These are phyloP conservation scores for Peromyscus nudipes DNA, from an alignment of 2,797 vertebrate genomes.

Conservation along the genomic window DNA sequence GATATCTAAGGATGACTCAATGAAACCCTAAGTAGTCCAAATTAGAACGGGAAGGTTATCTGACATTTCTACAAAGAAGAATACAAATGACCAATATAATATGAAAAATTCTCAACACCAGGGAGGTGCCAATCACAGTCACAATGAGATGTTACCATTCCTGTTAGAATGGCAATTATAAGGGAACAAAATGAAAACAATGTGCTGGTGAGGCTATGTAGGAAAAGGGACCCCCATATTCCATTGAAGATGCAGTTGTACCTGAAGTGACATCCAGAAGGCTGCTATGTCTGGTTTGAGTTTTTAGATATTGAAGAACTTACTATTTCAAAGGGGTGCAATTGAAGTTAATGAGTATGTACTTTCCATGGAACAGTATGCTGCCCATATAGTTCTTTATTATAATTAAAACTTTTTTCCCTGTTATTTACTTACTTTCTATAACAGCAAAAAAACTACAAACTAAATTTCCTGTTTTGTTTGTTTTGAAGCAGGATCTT, in stretches of 20 bases:
- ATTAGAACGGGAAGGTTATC: not conserved
- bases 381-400: not conserved
- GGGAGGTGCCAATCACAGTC: not conserved
- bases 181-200: not conserved
- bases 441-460: not conserved
- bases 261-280: not conserved
- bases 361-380: not conserved
- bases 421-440: slow-evolving; percentile 13
- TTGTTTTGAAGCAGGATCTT: not conserved
- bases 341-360: not conserved
- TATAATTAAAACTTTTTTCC: not conserved
- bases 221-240: not conserved
- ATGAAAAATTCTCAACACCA: not conserved
- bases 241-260: not conserved
- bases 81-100: not conserved
- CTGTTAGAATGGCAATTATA: not conserved
- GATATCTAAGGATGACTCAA: not conserved
- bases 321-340: not conserved
- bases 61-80: not conserved
- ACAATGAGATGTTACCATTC: not conserved
- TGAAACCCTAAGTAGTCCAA: not conserved
- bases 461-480: not conserved
- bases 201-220: too few relatives aligned
- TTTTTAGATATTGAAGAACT: not conserved
- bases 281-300: not conserved